Percentiles rank a stretch among this genome's conserved stretches.
These are phyloP conservation scores for Botia kubotai DNA, from an alignment of 2,797 vertebrate genomes.

Conservation along the genomic window DNA sequence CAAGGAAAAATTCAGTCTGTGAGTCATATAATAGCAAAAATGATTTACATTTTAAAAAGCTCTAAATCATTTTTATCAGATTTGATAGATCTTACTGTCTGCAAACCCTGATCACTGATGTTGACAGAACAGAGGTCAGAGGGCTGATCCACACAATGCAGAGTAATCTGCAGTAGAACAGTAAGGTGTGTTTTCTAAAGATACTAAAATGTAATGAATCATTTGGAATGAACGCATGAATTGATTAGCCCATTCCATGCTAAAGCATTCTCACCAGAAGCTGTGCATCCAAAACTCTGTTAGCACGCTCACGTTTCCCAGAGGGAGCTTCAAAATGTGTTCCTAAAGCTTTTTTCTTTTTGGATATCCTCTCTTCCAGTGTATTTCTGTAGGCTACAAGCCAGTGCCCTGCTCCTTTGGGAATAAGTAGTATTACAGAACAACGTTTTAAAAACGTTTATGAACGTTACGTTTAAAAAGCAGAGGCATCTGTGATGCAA, in stretches of 20 bases:
- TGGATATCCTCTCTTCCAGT: slow-evolving; percentile 55
- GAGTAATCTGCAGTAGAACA: slow-evolving; percentile 65
- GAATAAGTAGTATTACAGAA: not conserved
- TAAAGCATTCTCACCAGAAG: slow-evolving; percentile 69
- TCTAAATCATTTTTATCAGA: not conserved
- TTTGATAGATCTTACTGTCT: slow-evolving; percentile 65
- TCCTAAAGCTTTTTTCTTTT: slow-evolving; percentile 45
- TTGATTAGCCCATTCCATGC: not conserved
- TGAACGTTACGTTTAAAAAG: not conserved
- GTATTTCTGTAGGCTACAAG: slow-evolving; percentile 66
- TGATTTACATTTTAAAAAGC: not conserved
- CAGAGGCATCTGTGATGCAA: not conserved
- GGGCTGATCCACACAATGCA: slow-evolving; percentile 71
- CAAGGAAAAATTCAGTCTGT: not conserved
- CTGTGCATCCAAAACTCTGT: slow-evolving; percentile 64
- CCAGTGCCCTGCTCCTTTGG: slow-evolving; percentile 71
- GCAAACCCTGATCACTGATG: slow-evolving; percentile 71
- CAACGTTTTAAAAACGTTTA: not conserved
- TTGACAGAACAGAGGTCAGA: slow-evolving; percentile 73
- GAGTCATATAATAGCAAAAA: not conserved
- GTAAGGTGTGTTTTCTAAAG: slow-evolving; percentile 9
- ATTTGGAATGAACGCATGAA: not conserved
- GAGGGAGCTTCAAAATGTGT: slow-evolving; percentile 21
- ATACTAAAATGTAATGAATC: not conserved
- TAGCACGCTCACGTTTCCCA: not conserved